Conservation (phyloP, 2,113 vertebrate species). For the Amblyornis subalaris region DNA sequence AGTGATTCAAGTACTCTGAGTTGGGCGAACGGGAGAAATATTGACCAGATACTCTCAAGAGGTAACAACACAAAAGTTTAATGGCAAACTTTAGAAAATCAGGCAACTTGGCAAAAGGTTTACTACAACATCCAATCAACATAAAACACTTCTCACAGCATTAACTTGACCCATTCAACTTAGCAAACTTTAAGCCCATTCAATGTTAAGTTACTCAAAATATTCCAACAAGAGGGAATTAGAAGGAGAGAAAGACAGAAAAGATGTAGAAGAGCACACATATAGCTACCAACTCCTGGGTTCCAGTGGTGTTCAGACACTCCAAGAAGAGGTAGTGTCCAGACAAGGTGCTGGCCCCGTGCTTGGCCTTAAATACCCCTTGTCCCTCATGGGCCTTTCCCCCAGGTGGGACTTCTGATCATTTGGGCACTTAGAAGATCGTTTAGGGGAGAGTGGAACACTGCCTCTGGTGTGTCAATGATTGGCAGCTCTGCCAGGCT, state of each 20-base stretch:
- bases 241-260: neutral
- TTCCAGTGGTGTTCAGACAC: neutral
- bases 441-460: neutral
- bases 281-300: neutral
- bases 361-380: neutral
- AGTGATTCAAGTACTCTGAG: neutral
- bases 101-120: no score
- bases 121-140: neutral
- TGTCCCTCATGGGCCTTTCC: neutral
- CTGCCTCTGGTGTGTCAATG: neutral
- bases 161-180: neutral
- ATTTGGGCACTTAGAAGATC: neutral
- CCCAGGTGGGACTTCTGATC: neutral
- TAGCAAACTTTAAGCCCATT: neutral
- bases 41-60: neutral
- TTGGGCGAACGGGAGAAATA: rapidly evolving
- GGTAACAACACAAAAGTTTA: neutral
- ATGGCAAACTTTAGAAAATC: neutral
- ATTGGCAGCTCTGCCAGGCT: neutral
- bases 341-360: neutral
- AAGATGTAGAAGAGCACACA: neutral
- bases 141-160: neutral
- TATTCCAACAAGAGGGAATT: neutral
- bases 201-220: rapidly evolving
- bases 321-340: neutral